Conservation (phyloP, 2,888 invertebrate genomes). For the Andrena bicolor region DNA sequence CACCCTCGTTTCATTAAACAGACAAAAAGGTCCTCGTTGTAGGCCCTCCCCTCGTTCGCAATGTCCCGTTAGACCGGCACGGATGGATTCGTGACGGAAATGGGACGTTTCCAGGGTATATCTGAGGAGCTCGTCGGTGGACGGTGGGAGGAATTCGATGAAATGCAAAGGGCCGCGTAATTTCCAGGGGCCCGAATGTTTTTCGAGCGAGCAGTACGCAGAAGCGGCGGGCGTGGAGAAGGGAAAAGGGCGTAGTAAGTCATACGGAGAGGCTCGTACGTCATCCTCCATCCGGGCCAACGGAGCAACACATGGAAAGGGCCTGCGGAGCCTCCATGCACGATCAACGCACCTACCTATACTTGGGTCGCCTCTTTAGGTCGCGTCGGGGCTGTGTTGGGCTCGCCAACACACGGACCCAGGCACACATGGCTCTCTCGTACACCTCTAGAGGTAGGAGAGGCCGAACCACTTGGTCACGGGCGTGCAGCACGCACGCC, state of each 20-base stretch:
- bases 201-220: constrained; percentile 80
- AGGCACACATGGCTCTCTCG: constrained; percentile 50
- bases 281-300: constrained; percentile 83
- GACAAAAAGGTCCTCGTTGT: too few species aligned
- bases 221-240: constrained; percentile 81
- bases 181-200: constrained; percentile 76
- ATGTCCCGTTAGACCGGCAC: too few species aligned
- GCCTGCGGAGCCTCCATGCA: constrained; percentile 67
- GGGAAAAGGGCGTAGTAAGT: constrained; percentile 84
- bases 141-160: constrained; percentile 1
- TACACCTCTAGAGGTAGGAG: constrained; percentile 65
- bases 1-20: too few species aligned
- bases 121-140: constrained; percentile 11
- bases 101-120: neutral
- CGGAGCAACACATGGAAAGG: constrained; percentile 81
- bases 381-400: constrained; percentile 72
- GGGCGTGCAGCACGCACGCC: constrained; percentile 78
- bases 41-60: too few species aligned
- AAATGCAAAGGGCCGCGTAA: constrained; percentile 40
- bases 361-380: constrained; percentile 81
- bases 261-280: constrained; percentile 83
- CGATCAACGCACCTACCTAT: constrained; percentile 74
- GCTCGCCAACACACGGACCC: neutral
- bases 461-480: constrained; percentile 77
- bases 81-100: neutral